A percentile compares a stretch with the other conserved stretches of the same genome.
Conservation (phyloP, 2,113 vertebrate species). For the Regulus satrapa region DNA sequence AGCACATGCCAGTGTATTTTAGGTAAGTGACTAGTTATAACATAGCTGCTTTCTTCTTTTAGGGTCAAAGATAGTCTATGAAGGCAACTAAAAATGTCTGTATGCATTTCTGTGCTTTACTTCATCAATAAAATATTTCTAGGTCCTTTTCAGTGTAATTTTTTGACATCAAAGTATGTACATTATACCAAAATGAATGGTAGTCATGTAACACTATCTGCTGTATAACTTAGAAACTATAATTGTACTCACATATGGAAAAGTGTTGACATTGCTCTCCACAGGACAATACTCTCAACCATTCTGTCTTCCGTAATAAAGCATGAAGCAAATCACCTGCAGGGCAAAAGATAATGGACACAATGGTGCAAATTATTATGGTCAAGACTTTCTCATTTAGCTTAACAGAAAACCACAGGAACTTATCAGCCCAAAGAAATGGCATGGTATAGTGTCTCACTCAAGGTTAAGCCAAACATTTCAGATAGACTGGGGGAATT, state of each 20-base stretch:
- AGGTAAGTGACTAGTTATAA: not conserved
- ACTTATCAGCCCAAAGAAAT: not conserved
- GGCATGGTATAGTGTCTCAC: not conserved
- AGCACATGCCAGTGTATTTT: not conserved
- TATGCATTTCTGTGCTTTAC: not conserved
- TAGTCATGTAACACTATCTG: not conserved
- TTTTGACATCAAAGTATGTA: not conserved
- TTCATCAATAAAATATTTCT: not conserved
- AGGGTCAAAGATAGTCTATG: not conserved
- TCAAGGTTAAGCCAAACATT: constrained; percentile 29
- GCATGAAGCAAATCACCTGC: constrained; percentile 3
- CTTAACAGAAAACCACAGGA: constrained; percentile 36
- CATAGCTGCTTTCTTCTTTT: not conserved
- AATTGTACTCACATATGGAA: not conserved
- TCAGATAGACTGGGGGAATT: not conserved
- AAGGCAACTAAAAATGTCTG: not conserved
- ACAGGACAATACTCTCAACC: not conserved
- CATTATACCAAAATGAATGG: not conserved
- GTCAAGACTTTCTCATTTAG: constrained; percentile 35
- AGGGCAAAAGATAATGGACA: constrained; percentile 29
- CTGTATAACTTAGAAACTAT: not conserved
- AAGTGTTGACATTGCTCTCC: not conserved
- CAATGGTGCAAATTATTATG: constrained; percentile 7
- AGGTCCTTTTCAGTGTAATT: not conserved
- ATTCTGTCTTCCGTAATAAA: not conserved